Base-by-base conservation (phyloP, 2,888 invertebrate species). In the Clanis bilineata region DNA sequence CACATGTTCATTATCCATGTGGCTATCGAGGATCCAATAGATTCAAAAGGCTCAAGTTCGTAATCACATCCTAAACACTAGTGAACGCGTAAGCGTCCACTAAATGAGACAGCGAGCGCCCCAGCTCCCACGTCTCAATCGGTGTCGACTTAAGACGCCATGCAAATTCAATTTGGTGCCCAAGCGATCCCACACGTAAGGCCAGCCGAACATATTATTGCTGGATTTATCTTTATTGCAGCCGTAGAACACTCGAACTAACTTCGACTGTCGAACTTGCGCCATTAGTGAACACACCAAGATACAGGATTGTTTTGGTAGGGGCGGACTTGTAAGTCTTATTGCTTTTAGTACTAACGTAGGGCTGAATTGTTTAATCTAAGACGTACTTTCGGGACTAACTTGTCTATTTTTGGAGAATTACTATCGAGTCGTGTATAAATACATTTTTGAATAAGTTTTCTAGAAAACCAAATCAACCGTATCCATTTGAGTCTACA, bases 141-240 rank as follows among this genome's bases (percentile, higher is more conserved):
- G 84, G 79, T 79, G 80, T 80, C 86, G 88, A 86, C 90, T 92
- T 91, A 90, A 89, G 90, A 87, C 89, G 82, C 88, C 90, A 90
- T 90, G 92, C 88, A 92, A 90, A 92, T 92, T 91, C 91, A 92
- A 92, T 92, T 91, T 90, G 84, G 89, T 87, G 85, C 86, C 89
- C 88, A 85, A 85, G 82, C 85, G 82, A 89, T 85, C 86, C 83
- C 82, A 82, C 87, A 90, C 88, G 83, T 90, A 89, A 90, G 90
- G 88, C 88, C 85, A 86, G 83, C 86, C 83, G 86, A 86, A 90
- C 90, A 89, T 91, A 89, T 92, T 92, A 92, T 92, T 89, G 89
- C 87, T 88, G 91, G 92, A 92, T 91, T 92, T 92, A 92, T 92
- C 89, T 92, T 92, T 91, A 92, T 91, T 90, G 91, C 90, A 83